Percentiles rank a stretch among this genome's conserved stretches.
phyloP scores from a whole-genome alignment of 2,113 vertebrate species.

The Aphyosemion australe region DNA sequence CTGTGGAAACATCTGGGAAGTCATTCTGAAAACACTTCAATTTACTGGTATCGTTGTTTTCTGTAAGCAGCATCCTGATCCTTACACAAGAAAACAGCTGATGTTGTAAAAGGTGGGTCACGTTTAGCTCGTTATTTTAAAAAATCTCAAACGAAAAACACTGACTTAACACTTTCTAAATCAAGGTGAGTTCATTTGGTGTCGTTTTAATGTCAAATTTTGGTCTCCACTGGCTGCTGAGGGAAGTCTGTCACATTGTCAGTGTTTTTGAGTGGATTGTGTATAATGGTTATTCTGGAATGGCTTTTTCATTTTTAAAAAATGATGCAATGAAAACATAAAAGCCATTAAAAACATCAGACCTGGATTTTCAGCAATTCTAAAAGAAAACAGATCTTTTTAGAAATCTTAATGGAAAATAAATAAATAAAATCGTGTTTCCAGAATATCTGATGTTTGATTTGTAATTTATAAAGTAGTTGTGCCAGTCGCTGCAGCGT shows the following conservation, averaged over 20 bases:
- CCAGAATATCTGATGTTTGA: conserved; percentile 3
- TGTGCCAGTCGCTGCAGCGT: conserved; percentile 10
- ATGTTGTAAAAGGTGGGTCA: no score
- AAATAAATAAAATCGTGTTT: background rate
- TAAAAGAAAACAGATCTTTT: background rate
- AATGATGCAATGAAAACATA: no score
- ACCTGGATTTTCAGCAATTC: no score
- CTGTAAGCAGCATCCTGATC: background rate
- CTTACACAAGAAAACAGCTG: no score
- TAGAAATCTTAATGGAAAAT: background rate
- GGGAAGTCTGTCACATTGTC: background rate
- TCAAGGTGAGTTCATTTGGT: background rate
- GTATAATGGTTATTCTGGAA: background rate
- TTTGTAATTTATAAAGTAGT: conserved; percentile 14
- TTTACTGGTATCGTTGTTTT: no score
- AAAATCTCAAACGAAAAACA: no score
- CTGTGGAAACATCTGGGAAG: conserved; percentile 1
- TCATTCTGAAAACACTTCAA: no score
- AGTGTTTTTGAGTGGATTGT: background rate
- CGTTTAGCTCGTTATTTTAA: no score
- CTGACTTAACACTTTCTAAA: background rate
- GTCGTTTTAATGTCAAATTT: background rate
- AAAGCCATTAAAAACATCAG: background rate
- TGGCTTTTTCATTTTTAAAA: background rate
- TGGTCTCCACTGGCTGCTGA: background rate